Evolutionary conservation across 2,113 vertebrate genomes (phyloP).

Genomic region (Rousettus leschenaultii): DNA sequence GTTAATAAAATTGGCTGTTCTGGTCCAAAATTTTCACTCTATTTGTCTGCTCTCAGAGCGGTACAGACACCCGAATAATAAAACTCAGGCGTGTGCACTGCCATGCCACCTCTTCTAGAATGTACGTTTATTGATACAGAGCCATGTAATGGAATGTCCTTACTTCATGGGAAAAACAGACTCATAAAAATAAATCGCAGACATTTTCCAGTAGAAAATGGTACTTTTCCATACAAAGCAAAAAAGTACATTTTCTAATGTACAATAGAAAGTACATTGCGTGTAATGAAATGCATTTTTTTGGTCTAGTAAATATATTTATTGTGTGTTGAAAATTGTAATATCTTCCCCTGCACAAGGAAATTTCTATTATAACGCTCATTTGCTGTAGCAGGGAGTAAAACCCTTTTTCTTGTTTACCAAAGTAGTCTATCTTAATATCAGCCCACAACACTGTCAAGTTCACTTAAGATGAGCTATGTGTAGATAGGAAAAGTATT

Average conservation of each 20-base stretch:
- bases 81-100: constrained; percentile 36
- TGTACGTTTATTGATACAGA: constrained; percentile 46
- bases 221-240: constrained; percentile 46
- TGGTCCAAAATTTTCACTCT: constrained; percentile 46
- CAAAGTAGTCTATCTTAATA: constrained; percentile 63
- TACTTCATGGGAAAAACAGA: constrained; percentile 59
- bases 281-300: constrained; percentile 72
- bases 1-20: constrained; percentile 74
- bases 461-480: constrained; percentile 68
- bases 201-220: constrained; percentile 43
- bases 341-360: constrained; percentile 64
- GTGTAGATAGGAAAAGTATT: constrained; percentile 58
- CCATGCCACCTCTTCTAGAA: constrained; percentile 63
- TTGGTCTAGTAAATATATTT: constrained; percentile 62
- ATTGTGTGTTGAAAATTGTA: constrained; percentile 63
- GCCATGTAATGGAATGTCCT: constrained; percentile 38
- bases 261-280: constrained; percentile 50
- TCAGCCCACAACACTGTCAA: constrained; percentile 56
- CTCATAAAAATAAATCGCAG: constrained; percentile 53
- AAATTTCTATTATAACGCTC: constrained; percentile 62
- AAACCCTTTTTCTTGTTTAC: constrained; percentile 70
- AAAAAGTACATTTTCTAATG: constrained; percentile 54
- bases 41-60: constrained; percentile 38
- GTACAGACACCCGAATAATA: constrained; percentile 60
- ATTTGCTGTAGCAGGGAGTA: constrained; percentile 1